Base-by-base conservation (phyloP, 2,888 invertebrate genomes). In the Podabrus alpinus region DNA sequence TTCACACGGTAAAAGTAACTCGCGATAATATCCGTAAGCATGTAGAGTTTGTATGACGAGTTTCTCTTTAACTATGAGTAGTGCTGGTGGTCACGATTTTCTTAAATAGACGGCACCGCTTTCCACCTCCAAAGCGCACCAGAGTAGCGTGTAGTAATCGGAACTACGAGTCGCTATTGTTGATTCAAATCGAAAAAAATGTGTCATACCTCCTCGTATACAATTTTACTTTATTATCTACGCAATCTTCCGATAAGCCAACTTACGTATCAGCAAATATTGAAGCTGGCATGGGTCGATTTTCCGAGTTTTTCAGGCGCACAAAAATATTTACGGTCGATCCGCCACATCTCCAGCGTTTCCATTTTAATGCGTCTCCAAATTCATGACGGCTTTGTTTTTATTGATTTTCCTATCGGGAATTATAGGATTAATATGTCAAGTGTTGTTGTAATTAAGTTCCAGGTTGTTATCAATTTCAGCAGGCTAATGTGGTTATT, bases 101-200 rank as follows among this genome's bases (percentile, higher is more conserved):
- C 75, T 75, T 75, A 75, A 75, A 75, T 75, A 75, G 75, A 45
- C 13, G 16, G 19, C 68, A 19, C 45, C 29, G 21, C 19, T 66
- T 60, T 61, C 75, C 74, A 74, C 75, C 75, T 72, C 75, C 75
- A 66, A 66, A 45, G n/a, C 72, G 11, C 11, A 25, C 25, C 25
- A 25, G 25, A 61, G 16, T 68, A 59, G 59, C 66, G 64, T 64
- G 62, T 25, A 59, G 59, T 75, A 71, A 72, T 68, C 68, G 69
- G 75, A 72, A 75, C 60, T 71, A 25, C 72, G 75, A 75, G 69
- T 75, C 72, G 75, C 15, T 19, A 69, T 70, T 64, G 71, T 72
- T 75, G 75, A 75, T 75, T 75, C 75, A 68, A 64, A 24, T 15
- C 11, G 25, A 10, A 2, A n/a, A n/a, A n/a, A 66, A 68, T 75